Base-by-base conservation (phyloP, 37 sponge, comb jelly and placozoan genomes). In the Cliona cf. orientalis region DNA sequence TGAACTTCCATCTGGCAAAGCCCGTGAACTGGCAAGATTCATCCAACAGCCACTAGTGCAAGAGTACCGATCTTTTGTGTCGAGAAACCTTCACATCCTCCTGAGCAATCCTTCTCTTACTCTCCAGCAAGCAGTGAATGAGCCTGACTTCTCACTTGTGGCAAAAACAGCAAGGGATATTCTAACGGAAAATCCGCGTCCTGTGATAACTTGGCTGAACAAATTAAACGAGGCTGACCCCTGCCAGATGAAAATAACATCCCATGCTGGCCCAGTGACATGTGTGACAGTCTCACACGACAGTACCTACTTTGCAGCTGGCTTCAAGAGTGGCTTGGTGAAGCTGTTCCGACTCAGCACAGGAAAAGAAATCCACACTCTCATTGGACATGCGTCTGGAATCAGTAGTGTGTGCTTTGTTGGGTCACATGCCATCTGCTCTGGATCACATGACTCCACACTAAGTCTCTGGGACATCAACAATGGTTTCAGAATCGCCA, bases 81-180 rank as follows among this genome's bases (percentile, higher is more conserved):
- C 96, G 5, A 77, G 93, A 5, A 96, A 96, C 44, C 82, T 96
- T 43, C 93, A 92, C 82, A 79, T 96, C 38, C 55, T 96, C 2
- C 57, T 36, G 0, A 39, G 29, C 55, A 88, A 68, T 31, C 93
- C 97, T 3, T 42, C 93, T 14, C 88, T 97, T 41, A 71, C 93
- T 14, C 70, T 91, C 29, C 97, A 97, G 65, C 97, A 97, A 69
- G 95, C 97, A 19, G 22, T 97, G 60, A 97, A 97, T 71, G 92
- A 91, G 60, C 90, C 97, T 3, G 45, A 57, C 21, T 22, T 70
- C 7, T 86, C 95, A 21, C 0, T 72, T 0, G 58, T 92, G 4
- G 49, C 90, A 35, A 46, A 78, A 35, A 67, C 62, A 5, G 95
- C 86, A 33, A 32, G 41, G 38, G 28, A 64, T 22, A n/a, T 82